These are phyloP conservation scores for Stomatorhinus walkeri DNA, from an alignment of 2,797 vertebrate species.

Conservation along the genomic window DNA sequence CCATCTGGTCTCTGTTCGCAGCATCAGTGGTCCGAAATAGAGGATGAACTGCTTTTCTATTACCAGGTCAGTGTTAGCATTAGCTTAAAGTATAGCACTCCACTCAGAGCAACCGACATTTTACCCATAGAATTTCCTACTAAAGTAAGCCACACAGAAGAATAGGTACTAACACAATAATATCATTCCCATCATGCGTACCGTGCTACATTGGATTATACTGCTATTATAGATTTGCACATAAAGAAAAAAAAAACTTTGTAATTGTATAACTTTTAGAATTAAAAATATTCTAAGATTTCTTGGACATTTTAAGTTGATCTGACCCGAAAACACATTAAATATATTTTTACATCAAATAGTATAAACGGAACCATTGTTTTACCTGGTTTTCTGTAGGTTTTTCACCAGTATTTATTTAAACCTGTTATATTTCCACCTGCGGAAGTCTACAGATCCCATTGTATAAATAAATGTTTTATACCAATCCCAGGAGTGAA, in stretches of 20 bases:
- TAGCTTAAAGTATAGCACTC: neutral
- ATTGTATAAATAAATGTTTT: slow-evolving; percentile 12
- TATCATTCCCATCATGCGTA: neutral
- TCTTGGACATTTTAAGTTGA: neutral
- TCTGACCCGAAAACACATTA: neutral
- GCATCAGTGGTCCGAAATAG: neutral
- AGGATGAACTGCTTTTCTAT: neutral
- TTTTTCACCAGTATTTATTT: neutral
- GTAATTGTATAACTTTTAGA: neutral
- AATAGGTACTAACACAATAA: neutral
- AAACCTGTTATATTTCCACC: neutral
- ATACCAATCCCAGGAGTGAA: neutral
- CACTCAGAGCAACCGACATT: neutral
- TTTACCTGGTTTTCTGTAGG: neutral
- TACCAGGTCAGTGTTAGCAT: neutral
- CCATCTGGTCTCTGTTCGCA: neutral
- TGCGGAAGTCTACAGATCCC: neutral
- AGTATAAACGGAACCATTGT: neutral
- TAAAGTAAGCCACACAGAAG: neutral
- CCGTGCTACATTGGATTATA: neutral
- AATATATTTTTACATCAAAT: neutral
- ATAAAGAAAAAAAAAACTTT: neutral
- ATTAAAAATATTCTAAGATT: neutral
- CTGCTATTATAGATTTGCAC: neutral
- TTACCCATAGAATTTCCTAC: neutral